Conservation (phyloP, 2,797 vertebrate genomes). For the Trichosurus vulpecula region DNA sequence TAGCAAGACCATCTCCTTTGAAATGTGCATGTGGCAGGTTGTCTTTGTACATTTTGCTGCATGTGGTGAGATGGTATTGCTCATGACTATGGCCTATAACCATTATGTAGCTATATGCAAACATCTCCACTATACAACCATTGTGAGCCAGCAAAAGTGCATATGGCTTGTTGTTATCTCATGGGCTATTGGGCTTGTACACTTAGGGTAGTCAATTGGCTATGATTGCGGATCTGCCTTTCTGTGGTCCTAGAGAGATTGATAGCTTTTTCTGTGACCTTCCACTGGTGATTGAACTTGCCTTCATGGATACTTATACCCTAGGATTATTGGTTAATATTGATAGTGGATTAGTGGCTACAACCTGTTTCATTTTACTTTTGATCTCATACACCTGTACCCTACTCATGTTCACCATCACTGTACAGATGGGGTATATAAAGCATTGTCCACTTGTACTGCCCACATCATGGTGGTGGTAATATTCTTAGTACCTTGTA, state of each 20-base stretch:
- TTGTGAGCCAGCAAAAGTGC: conserved; percentile 53
- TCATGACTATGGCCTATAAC: conserved; percentile 72
- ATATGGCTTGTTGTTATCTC: conserved; percentile 45
- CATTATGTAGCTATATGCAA: conserved; percentile 63
- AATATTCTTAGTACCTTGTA: conserved; percentile 57
- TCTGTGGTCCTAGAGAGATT: conserved; percentile 56
- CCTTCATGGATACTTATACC: conserved; percentile 59
- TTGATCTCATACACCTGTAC: conserved; percentile 58
- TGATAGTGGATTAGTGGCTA: conserved; percentile 63
- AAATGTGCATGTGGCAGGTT: conserved; percentile 63
- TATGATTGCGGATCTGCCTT: conserved; percentile 54
- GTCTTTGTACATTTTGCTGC: conserved; percentile 67
- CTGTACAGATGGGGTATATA: conserved; percentile 37
- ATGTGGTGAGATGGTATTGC: conserved; percentile 61
- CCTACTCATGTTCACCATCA: conserved; percentile 46
- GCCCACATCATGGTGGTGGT: conserved; percentile 64
- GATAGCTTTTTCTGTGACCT: conserved; percentile 76
- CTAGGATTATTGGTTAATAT: conserved; percentile 66
- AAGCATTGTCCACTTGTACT: conserved; percentile 69
- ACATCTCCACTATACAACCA: conserved; percentile 61
- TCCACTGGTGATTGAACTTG: conserved; percentile 67
- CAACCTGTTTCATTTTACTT: conserved; percentile 60
- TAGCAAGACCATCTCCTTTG: conserved; percentile 66
- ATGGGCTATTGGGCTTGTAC: conserved; percentile 57
- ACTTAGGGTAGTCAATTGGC: conserved; percentile 59